These are phyloP conservation scores for Charadrius vociferus DNA, from an alignment of 2,113 vertebrate genomes.

Conservation along the genomic window DNA sequence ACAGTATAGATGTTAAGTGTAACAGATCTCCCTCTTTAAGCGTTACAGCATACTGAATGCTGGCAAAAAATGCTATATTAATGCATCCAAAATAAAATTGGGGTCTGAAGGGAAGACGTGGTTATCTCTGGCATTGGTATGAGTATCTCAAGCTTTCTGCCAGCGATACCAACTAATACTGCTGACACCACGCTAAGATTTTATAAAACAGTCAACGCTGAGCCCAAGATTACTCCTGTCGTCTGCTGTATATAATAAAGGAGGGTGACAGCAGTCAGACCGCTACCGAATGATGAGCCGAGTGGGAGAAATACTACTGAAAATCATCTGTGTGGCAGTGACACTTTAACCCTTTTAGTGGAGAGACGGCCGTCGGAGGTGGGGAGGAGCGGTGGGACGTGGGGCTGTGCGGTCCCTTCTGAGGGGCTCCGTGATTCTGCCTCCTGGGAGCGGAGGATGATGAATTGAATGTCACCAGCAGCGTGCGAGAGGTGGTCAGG, in stretches of 20 bases:
- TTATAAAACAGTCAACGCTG: neutral
- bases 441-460: neutral
- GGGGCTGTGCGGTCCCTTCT: neutral
- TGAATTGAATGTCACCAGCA: slow-evolving; percentile 40
- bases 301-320: neutral
- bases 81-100: neutral
- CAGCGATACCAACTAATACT: neutral
- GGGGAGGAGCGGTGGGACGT: neutral
- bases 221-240: slow-evolving; percentile 29
- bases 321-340: slow-evolving; percentile 4
- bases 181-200: neutral
- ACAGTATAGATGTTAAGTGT: neutral
- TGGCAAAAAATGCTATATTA: neutral
- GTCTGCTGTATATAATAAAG: neutral
- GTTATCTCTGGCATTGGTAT: neutral
- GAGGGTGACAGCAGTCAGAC: slow-evolving; percentile 24
- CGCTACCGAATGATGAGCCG: neutral
- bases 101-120: neutral
- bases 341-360: neutral
- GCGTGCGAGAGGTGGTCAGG: neutral
- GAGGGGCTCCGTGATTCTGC: neutral
- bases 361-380: neutral
- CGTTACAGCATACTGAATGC: neutral
- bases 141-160: neutral
- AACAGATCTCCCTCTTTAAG: neutral